Base-by-base conservation (phyloP, 64 coral and sea anemone species). In the Astreopora myriophthalma region DNA sequence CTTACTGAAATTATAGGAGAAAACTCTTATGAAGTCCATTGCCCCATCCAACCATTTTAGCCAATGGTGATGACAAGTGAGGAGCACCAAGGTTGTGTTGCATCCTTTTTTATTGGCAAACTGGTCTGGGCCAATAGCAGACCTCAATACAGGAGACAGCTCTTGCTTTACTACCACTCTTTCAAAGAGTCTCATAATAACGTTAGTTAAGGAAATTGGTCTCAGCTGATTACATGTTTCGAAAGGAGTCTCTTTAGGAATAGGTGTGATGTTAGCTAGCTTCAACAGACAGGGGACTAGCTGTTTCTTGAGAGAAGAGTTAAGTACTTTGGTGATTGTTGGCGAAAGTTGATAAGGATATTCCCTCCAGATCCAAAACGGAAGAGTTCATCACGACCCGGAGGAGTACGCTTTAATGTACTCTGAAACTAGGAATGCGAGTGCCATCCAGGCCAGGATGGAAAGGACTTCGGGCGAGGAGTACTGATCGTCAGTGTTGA, bases 271-370 rank as follows among this genome's bases (percentile, higher is more conserved):
- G 19, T 85, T 69, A 39, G 82, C 82, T 85, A 69, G 61, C 63
- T 82, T 82, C 78, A 40, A 60, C 78, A 82, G 34, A 52, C 26
- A 48, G 52, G 78, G 78, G 44, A 68, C 82, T 27, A 60, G 14
- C 22, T 85, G 61, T 25, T 85, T 33, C 44, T 39, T 85, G 20
- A 69, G 31, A 19, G 34, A 69, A 69, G 60, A 69, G 3, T 55
- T n/a, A n/a, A n/a, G n/a, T n/a, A n/a, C n/a, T n/a, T 87, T 87
- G 85, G 85, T 87, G 37, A 87, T 87, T 17, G 51, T 48, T 46
- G 85, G 85, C 27, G 67, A 65, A 30, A 87, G 85, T 39, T 87
- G 85, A 28, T 87, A 70, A 46, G 65, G 65, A 23, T 87, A 87
- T 30, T 87, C 66, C 44, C 85, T 42, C 68, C 68, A 55, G 20